Percentiles rank a stretch among this genome's conserved stretches.
Evolutionary conservation across 2,113 vertebrate genomes (phyloP).

Genomic region (Rhea americana): DNA sequence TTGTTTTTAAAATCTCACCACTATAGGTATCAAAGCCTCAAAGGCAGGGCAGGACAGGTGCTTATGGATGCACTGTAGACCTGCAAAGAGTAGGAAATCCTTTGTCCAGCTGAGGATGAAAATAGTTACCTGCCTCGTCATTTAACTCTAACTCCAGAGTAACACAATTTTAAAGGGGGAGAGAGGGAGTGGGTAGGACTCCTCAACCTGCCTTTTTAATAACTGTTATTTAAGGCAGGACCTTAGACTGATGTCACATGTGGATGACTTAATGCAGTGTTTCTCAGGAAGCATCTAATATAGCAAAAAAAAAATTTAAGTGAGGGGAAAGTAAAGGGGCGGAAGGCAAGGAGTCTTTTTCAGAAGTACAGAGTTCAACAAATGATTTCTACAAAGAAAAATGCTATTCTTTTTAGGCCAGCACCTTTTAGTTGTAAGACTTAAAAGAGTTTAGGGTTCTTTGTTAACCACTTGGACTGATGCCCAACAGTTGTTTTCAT

Average conservation of each 20-base stretch:
- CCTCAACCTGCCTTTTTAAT: not conserved
- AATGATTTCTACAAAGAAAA: slow-evolving; percentile 69
- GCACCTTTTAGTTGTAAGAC: slow-evolving; percentile 66
- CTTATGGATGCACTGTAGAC: not conserved
- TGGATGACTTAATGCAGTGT: not conserved
- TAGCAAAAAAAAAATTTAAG: not conserved
- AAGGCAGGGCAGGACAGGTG: not conserved
- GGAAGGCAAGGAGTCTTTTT: not conserved
- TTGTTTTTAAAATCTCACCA: not conserved
- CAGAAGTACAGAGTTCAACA: slow-evolving; percentile 40
- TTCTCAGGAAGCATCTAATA: slow-evolving; percentile 3
- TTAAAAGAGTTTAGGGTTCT: slow-evolving; percentile 73
- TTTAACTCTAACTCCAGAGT: not conserved
- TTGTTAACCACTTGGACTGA: slow-evolving; percentile 65
- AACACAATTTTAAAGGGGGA: not conserved
- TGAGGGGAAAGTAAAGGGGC: not conserved
- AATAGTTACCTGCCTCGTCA: not conserved
- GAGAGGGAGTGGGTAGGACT: not conserved
- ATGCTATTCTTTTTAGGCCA: slow-evolving; percentile 70
- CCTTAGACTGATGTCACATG: not conserved
- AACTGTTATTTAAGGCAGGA: not conserved
- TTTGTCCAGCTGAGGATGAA: not conserved
- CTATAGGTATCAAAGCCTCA: not conserved
- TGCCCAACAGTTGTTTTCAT: slow-evolving; percentile 75
- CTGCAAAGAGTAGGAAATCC: not conserved